Evolutionary conservation across 2,888 invertebrate genomes (phyloP), one percentile per base, ranked within the genome.

Genomic region (Drosophila mulleri): DNA sequence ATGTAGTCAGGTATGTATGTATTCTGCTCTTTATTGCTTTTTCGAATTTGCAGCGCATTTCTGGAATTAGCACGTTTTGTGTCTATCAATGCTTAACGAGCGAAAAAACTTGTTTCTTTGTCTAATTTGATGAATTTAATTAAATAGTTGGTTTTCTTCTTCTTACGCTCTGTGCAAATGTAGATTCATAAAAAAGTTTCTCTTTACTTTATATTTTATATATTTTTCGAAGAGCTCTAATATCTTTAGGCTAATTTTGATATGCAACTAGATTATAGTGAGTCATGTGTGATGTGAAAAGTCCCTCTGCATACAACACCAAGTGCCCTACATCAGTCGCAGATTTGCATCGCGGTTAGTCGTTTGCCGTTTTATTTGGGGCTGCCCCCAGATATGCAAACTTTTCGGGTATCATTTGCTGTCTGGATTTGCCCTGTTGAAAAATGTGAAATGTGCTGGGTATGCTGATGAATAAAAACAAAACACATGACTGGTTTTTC

Each of bases 21-120:
- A 26, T 47, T 26, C 1, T 2, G 37, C 32, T 52, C 57, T 68
- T 29, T 45, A 37, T 60, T 62, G 9, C 37, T 53, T 59, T 48
- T 23, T 35, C 35, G 20, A n/a, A 16, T 75, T 2, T 32, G 32
- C 50, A 47, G 64, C 41, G 29, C n/a, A 57, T 73, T 74, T 35
- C 11, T 53, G 47, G 47, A 18, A 62, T 58, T 68, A 44, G 48
- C 62, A 63, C 26, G 58, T 54, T 62, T 52, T 45, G 35, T 52
- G 16, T n/a, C 18, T 12, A n/a, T 48, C n/a, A 18, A n/a, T 29
- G 48, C 11, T 2, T 23, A 23, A 23, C 14, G 44, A 44, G 7
- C 20, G 44, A 44, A 20, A 2, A 23, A 23, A 2, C 7, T 26
- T 47, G 26, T 9, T 47, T 14, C 14, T 12, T 6, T 12, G n/a